Base-by-base conservation (phyloP, 2,113 vertebrate genomes). In the Athene cunicularia region DNA sequence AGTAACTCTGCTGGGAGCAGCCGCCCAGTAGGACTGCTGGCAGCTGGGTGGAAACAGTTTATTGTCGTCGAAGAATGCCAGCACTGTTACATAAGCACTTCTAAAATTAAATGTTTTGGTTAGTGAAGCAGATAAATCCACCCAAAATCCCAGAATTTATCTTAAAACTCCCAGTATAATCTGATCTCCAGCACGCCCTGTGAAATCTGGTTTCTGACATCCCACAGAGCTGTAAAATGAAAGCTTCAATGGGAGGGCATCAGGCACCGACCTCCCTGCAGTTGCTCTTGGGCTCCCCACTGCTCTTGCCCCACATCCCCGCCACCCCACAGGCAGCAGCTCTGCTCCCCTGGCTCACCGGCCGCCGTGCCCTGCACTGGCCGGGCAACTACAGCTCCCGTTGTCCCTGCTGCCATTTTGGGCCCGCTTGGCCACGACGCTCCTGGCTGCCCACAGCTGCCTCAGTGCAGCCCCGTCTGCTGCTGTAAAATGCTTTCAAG, bases 91-190 rank as follows among this genome's bases (percentile, higher is more conserved):
- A 33, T 84, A 90, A 94, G 58, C 11, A 2, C 53, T 90, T 72
- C 88, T 95, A 91, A 90, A 95, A 93, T 92, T 93, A 92, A 92
- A 73, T 22, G 39, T 76, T 87, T 76, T 8, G 0, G 17, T 41
- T 74, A 33, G 49, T 63, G 14, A 6, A 39, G 63, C 28, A 64
- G 87, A 76, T 66, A 89, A 92, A 89, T 86, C 88, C 88, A 80
- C 39, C 41, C 41, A 2, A 86, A 85, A 88, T 73, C 82, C 87
- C 52, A 91, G 53, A 67, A 15, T 76, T 94, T 72, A 72, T 83
- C 63, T 76, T 72, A 56, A 33, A 93, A 75, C 71, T 45, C 50
- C 24, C 0, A 0, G 5, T 23, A 23, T 91, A 93, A 88, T 75
- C 83, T 75, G 64, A 43, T 71, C 49, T 7, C 20, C 7, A 3